Evolutionary conservation across 2,888 invertebrate species (phyloP), one percentile per base, ranked within the genome.

Genomic region (Diachrysia chrysitis): DNA sequence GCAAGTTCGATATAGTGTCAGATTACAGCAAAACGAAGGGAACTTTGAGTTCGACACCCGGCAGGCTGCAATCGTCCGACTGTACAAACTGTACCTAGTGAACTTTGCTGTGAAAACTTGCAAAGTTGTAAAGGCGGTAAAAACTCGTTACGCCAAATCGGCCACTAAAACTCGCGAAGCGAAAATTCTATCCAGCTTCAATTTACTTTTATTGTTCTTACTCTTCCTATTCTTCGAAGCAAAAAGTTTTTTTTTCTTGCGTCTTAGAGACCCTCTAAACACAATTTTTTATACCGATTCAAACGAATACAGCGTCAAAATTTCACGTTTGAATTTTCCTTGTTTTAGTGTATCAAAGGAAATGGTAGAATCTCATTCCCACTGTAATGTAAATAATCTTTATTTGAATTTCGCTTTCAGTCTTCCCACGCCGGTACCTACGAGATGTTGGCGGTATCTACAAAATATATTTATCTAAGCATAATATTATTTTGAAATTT

Each of bases 101-200:
- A 91, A 91, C 86, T 92, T 89, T 79, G 81, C 82, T 82, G 84
- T 81, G 85, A 86, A 85, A 91, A 90, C 90, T 90, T 90, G 92
- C 85, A 88, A 93, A 93, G 88, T 94, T 93, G 91, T 89, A 88
- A 92, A 92, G 89, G 92, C 92, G 91, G 93, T 94, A 94, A 93
- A 93, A 94, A 94, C 94, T 94, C 93, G 93, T 94, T 94, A 93
- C 92, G 90, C 88, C 88, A 93, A 94, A 94, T 94, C 93, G 94
- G 87, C 93, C 92, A 92, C 93, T 94, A 94, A 94, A 94, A 93
- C 93, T 93, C 91, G 90, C 91, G 92, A 93, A 93, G 94, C 93
- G 93, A 93, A 93, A 94, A 94, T 94, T 94, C 93, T 94, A 94
- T 94, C 93, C 91, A 90, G 93, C 89, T 94, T 94, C 94, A 94